phyloP scores from a whole-genome alignment of 2,113 vertebrate genomes.

The human region GRCh38 chr7:139690001-139690500 shows the following conservation, averaged over 20 bases:
- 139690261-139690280: not conserved
- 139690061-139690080: no score
- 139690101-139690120: not conserved
- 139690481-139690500: no score
- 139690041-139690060: fast-evolving
- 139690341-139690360: no score
- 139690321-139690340: not conserved
- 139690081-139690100: not conserved
- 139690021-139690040: not conserved
- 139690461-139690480: no score
- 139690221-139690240: not conserved
- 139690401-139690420: no score
- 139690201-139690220: not conserved
- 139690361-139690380: no score
- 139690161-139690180: no score
- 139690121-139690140: not conserved
- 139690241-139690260: not conserved
- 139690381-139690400: no score
- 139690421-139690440: no score
- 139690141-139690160: not conserved
- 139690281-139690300: not conserved
- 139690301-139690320: not conserved
- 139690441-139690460: no score
- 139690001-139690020: not conserved
- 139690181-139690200: not conserved